phyloP scores from a whole-genome alignment of 1,140 invertebrate genomes.

The Caenorhabditis inopinata region DNA sequence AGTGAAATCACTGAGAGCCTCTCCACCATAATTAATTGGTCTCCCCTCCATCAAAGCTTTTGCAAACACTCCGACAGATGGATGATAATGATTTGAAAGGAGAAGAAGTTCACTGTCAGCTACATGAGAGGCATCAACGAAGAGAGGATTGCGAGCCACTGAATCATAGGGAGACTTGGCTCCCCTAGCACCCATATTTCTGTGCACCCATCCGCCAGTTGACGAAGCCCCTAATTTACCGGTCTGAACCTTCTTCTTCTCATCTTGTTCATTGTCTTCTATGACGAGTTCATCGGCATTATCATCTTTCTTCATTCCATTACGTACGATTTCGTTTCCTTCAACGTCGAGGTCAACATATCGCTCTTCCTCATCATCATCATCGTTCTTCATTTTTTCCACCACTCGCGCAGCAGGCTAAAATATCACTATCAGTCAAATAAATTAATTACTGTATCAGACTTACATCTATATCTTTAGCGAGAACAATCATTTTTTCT shows the following conservation, averaged over 20 bases:
- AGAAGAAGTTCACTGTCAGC: conserved; percentile 76
- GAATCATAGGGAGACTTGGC: conserved; percentile 72
- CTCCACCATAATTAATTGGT: conserved; percentile 79
- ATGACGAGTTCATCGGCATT: conserved; percentile 53
- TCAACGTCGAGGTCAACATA: conserved; percentile 60
- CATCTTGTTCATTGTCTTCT: conserved; percentile 32
- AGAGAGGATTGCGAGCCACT: conserved; percentile 78
- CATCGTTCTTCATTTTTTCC: conserved; percentile 65
- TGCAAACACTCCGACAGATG: conserved; percentile 83
- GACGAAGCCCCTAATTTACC: not conserved
- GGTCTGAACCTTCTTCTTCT: conserved; percentile 19
- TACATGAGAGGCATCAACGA: conserved; percentile 75
- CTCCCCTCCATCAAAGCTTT: conserved; percentile 76
- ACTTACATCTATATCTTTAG: conserved; percentile 44
- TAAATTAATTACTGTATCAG: not conserved
- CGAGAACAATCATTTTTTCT: not conserved
- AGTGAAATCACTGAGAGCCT: conserved; percentile 87
- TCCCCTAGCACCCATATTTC: conserved; percentile 43
- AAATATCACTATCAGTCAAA: not conserved
- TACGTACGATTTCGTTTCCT: conserved; percentile 54
- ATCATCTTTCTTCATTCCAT: conserved; percentile 53
- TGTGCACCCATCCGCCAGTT: conserved; percentile 37
- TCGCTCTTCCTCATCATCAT: conserved; percentile 67
- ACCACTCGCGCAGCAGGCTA: not conserved
- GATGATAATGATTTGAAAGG: conserved; percentile 81